These are phyloP conservation scores for Cotesia typhae DNA, from an alignment of 1,140 invertebrate species.

Conservation along the genomic window DNA sequence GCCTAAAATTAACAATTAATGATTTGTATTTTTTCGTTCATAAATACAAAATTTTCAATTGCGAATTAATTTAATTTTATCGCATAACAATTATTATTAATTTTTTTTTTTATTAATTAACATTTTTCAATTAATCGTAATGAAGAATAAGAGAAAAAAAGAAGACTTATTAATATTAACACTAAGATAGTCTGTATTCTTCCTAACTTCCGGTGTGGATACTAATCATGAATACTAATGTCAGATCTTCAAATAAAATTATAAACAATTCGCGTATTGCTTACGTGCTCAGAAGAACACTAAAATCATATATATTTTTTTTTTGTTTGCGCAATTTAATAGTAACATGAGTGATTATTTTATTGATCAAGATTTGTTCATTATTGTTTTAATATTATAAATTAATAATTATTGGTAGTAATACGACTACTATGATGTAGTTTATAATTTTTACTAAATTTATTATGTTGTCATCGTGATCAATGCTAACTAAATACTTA, in stretches of 20 bases:
- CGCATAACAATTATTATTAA: neutral
- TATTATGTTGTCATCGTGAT: too few species aligned
- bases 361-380: neutral
- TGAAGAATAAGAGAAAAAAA: neutral
- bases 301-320: neutral
- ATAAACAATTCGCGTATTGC: conserved; percentile 9
- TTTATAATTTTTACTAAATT: too few species aligned
- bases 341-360: neutral
- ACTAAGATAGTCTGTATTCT: neutral
- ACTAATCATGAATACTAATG: conserved; percentile 31
- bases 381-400: neutral
- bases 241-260: conserved; percentile 18
- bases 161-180: conserved; percentile 11
- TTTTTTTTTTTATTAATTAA: neutral
- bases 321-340: neutral
- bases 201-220: conserved; percentile 19
- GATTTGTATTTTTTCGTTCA: neutral
- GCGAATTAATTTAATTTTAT: neutral
- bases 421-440: neutral
- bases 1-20: conserved; percentile 2
- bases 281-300: conserved; percentile 8
- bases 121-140: too few species aligned
- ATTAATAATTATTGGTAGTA: neutral
- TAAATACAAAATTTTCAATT: conserved; percentile 1
- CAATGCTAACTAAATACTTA: too few species aligned